Percentiles rank a stretch among this genome's conserved stretches.
phyloP scores from a whole-genome alignment of 2,113 vertebrate species.

The Opisthocomus hoazin region DNA sequence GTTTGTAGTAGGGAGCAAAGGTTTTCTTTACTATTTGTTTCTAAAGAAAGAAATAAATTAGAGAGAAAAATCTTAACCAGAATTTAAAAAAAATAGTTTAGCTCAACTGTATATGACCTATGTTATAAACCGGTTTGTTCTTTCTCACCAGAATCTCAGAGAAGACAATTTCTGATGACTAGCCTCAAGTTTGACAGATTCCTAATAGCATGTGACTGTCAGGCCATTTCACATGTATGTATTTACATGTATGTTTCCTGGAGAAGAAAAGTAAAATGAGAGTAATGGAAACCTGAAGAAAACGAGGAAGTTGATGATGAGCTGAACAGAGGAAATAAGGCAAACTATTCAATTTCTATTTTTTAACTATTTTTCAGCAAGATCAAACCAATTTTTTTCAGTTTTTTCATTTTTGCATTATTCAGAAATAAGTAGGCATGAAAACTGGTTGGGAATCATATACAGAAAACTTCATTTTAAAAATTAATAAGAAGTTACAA shows the following conservation, averaged over 20 bases:
- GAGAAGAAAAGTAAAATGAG: not conserved
- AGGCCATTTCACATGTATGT: not conserved
- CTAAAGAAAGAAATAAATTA: not conserved
- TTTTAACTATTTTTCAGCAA: not conserved
- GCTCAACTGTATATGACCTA: not conserved
- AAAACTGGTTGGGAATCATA: not conserved
- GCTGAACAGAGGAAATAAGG: not conserved
- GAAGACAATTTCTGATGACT: not conserved
- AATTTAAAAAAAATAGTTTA: not conserved
- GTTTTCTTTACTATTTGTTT: not conserved
- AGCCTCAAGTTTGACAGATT: not conserved
- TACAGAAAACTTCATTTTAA: not conserved
- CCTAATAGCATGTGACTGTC: not conserved
- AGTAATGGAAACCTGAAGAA: not conserved
- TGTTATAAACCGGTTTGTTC: not conserved
- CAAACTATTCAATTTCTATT: not conserved
- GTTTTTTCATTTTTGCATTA: not conserved
- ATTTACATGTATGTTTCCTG: not conserved
- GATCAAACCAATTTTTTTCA: not conserved
- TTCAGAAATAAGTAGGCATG: not conserved
- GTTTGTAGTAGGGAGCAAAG: not conserved
- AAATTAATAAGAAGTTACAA: not conserved
- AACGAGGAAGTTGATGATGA: not conserved
- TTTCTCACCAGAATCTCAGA: not conserved
- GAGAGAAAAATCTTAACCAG: not conserved